These are phyloP conservation scores for Lasioglossum pauxillum DNA, from an alignment of 2,888 invertebrate species.

Conservation along the genomic window DNA sequence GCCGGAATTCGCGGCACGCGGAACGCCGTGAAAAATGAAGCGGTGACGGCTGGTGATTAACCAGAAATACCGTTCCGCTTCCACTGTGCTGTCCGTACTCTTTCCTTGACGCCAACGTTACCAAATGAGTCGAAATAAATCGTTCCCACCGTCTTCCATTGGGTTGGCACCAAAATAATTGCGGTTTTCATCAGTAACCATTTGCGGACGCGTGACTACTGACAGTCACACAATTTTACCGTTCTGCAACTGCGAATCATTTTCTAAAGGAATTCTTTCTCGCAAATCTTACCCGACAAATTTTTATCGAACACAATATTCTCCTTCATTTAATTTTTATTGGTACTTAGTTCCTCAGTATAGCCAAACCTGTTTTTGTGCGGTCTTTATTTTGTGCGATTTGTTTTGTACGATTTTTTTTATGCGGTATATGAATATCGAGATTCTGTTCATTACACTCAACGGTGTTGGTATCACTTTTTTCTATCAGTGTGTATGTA, in stretches of 20 bases:
- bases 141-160: background rate
- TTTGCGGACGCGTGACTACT: background rate
- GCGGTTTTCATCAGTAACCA: background rate
- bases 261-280: background rate
- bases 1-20: constrained; percentile 39
- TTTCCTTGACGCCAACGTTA: background rate
- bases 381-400: no score
- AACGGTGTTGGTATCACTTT: no score
- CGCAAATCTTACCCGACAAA: no score
- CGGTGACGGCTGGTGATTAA: background rate
- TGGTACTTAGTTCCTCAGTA: no score
- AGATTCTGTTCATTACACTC: no score
- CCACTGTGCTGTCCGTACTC: background rate
- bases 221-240: background rate
- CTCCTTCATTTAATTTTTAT: no score
- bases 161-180: background rate
- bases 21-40: constrained; percentile 23
- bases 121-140: background rate
- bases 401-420: no score
- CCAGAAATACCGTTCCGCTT: background rate
- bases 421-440: no score
- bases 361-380: no score
- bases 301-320: no score
- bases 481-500: no score
- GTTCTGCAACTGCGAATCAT: background rate